Base-by-base conservation (phyloP, 64 coral and sea anemone genomes). In the Dendronephthya gigantea region DNA sequence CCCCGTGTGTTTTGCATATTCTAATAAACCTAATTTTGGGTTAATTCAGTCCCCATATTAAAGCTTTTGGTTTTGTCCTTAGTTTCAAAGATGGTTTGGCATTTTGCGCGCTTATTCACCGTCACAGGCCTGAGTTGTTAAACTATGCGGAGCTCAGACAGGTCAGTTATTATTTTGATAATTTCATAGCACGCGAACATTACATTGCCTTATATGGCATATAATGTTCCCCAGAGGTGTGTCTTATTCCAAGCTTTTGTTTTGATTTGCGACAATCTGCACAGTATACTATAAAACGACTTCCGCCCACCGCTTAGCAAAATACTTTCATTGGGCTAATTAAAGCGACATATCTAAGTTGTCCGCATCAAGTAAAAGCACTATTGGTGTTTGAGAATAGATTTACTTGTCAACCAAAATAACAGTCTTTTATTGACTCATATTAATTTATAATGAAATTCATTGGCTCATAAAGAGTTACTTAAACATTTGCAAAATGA, bases 21-120 rank as follows among this genome's bases (percentile, higher is more conserved):
- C 4, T 45, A 45, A 6, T 45, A 45, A 11, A 4, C 41, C 25
- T n/a, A 19, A 62, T 23, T 62, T 62, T 7, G 55, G 19, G 7
- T 23, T 19, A 36, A 39, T 35, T 19, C 32, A 29, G 29, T 8
- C 7, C 10, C 19, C 7, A 39, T 83, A 31, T 83, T 40, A 36
- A 49, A n/a, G 82, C 48, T n/a, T 52, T 49, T 0, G 65, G 83
- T 87, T 22, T 83, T 84, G 34, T 86, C 83, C 92, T 62, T 87
- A 98, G 95, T 88, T 98, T 98, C 58, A 98, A 93, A 65, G 95
- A 98, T 93, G 95, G 95, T 39, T 88, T 98, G 87, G 95, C 95
- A n/a, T 98, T 98, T 37, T 98, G 95, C 83, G 95, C 95, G 35
- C 84, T 98, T 36, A 98, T 98, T 84, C 95, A 93, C 66, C 92